phyloP scores from a whole-genome alignment of 2,888 invertebrate genomes.

The Agelastica alni region DNA sequence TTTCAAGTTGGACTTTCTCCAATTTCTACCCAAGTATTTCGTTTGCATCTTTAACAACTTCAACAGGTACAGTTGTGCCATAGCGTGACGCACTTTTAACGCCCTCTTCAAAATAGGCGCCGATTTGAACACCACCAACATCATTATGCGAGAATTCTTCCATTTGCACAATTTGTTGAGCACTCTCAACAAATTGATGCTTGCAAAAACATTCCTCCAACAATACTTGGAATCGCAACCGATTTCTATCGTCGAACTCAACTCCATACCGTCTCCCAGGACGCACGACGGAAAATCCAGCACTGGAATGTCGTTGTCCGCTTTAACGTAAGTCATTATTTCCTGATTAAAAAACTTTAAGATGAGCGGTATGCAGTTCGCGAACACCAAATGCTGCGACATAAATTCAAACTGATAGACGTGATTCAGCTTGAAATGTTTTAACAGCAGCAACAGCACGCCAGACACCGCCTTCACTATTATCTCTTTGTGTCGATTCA shows the following conservation, averaged over 20 bases:
- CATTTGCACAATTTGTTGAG: slow-evolving; percentile 98
- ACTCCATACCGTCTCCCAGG: slow-evolving; percentile 91
- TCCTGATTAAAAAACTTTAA: slow-evolving; percentile 99
- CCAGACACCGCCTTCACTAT: slow-evolving; percentile 95
- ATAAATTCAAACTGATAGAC: slow-evolving; percentile 99
- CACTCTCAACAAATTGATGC: slow-evolving; percentile 93
- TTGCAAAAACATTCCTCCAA: slow-evolving; percentile 98
- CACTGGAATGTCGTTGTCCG: slow-evolving; percentile 91
- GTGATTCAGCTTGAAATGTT: slow-evolving; percentile 97
- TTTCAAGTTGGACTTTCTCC: slow-evolving; percentile 99
- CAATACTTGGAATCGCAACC: slow-evolving; percentile 85
- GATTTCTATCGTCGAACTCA: slow-evolving; percentile 91
- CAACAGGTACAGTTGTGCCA: slow-evolving; percentile 97
- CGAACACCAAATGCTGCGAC: slow-evolving; percentile 98
- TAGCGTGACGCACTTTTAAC: slow-evolving; percentile 91
- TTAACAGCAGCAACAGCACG: slow-evolving; percentile 86
- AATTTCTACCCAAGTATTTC: slow-evolving; percentile 96
- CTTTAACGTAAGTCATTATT: slow-evolving; percentile 90
- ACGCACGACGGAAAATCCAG: slow-evolving; percentile 96
- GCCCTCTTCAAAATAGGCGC: slow-evolving; percentile 97
- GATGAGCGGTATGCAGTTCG: slow-evolving; percentile 97
- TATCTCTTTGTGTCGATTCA: slow-evolving; percentile 97
- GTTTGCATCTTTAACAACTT: slow-evolving; percentile 99
- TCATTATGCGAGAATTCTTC: slow-evolving; percentile 99
- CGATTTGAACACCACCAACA: slow-evolving; percentile 99